These are phyloP conservation scores for Gnatocerus cornutus DNA, from an alignment of 2,888 invertebrate species.

Conservation along the genomic window DNA sequence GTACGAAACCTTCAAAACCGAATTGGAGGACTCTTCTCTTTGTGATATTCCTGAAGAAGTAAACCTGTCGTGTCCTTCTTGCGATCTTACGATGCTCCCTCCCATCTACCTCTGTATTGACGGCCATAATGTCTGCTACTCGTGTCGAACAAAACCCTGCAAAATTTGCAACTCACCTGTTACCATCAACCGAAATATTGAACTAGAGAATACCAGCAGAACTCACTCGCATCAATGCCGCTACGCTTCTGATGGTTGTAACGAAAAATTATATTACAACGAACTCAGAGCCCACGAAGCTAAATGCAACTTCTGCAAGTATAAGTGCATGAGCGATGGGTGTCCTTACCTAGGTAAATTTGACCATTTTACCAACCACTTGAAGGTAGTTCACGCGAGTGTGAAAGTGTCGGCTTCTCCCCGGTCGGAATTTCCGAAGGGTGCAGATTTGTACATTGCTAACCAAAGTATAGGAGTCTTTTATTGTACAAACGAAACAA, in stretches of 20 bases:
- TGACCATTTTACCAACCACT: slow-evolving; percentile 56
- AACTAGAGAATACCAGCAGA: slow-evolving; percentile 58
- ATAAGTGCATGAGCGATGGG: slow-evolving; percentile 57
- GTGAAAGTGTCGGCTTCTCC: slow-evolving; percentile 56
- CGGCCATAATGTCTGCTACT: slow-evolving; percentile 59
- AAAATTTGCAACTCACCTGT: slow-evolving; percentile 52
- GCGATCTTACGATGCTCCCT: slow-evolving; percentile 55
- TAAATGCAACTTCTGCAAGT: slow-evolving; percentile 60
- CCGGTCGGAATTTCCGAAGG: slow-evolving; percentile 60
- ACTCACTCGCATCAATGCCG: slow-evolving; percentile 58
- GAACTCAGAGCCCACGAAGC: slow-evolving; percentile 58
- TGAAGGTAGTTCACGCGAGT: slow-evolving; percentile 61
- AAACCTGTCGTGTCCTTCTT: slow-evolving; percentile 55
- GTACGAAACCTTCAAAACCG: background rate
- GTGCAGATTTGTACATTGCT: slow-evolving; percentile 58
- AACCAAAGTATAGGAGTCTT: slow-evolving; percentile 62
- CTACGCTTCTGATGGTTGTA: slow-evolving; percentile 59
- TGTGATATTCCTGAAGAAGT: slow-evolving; percentile 44
- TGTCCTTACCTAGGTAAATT: slow-evolving; percentile 57
- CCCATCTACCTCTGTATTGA: slow-evolving; percentile 60
- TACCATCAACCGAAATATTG: slow-evolving; percentile 57
- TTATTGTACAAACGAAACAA: slow-evolving; percentile 55
- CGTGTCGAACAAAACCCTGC: slow-evolving; percentile 56
- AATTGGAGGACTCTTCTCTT: background rate
- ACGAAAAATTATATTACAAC: slow-evolving; percentile 55